Base-by-base conservation (phyloP, 2,888 invertebrate species). In the Dynastes hyllus region DNA sequence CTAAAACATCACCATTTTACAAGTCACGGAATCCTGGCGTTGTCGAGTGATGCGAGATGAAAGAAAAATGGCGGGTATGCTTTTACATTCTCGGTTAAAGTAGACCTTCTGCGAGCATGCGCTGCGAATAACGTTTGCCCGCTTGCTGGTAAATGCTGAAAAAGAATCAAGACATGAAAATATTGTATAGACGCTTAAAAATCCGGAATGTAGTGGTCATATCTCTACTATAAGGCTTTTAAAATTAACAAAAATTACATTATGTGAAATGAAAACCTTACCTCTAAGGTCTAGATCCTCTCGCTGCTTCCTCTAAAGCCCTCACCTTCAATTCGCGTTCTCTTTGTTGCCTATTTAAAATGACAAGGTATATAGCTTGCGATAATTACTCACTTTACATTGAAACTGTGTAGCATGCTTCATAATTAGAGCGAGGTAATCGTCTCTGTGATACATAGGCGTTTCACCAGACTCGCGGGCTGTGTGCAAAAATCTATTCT, bases 301-400 rank as follows among this genome's bases (percentile, higher is more conserved):
- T 92, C 83, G 96, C 95, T 83, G 96, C 96, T 90, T 96, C 95
- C 90, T 96, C 96, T 85, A 96, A 91, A 83, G 95, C 95, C 86
- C 96, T 92, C 87, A 96, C 95, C 91, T 96, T 96, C 86, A 96
- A 92, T 90, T 96, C 95, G 83, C 95, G 92, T 87, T 96, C 95
- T 84, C 95, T 93, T 90, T 95, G 95, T 91, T 95, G 95, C 85
- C 88, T 89, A 81, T 67, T 83, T 58, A 22, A 22, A 16, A 58
- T 22, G 16, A 58, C 2, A 58, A 58, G 4, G 45, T 45, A 45
- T 45, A 45, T 45, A 45, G 45, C 8, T 45, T 45, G 32, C 32
- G 32, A 45, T 45, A 45, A 11, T 45, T 8, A 11, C 45, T 45
- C 6, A 45, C 45, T 45, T 45, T 8, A 45, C 45, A 61, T 16